Evolutionary conservation across 2,888 invertebrate species (phyloP).

Genomic region (Agapostemon virescens): DNA sequence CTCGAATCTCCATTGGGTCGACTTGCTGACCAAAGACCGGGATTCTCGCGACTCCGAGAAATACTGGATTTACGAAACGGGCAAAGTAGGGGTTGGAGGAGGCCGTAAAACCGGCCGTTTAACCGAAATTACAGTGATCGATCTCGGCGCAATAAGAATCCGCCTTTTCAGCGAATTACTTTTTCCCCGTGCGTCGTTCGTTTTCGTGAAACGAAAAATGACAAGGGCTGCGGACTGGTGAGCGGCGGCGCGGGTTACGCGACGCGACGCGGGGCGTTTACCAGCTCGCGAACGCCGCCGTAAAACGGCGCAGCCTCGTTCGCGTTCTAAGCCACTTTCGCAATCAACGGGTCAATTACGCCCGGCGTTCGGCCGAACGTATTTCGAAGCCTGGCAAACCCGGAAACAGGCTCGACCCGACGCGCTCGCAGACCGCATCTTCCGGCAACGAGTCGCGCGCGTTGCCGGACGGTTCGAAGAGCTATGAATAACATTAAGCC

Average conservation of each 20-base stretch:
- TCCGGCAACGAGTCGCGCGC: slow-evolving; percentile 43
- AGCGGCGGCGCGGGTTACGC: not conserved
- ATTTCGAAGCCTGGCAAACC: slow-evolving; percentile 27
- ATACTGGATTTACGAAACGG: slow-evolving; percentile 29
- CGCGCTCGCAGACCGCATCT: slow-evolving; percentile 35
- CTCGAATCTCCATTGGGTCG: not conserved
- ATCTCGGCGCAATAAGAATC: slow-evolving; percentile 53
- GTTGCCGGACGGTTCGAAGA: slow-evolving; percentile 32
- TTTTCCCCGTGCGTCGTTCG: slow-evolving; percentile 39
- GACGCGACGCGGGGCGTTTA: slow-evolving; percentile 22
- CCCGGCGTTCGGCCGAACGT: slow-evolving; percentile 31
- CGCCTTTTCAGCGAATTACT: slow-evolving; percentile 57
- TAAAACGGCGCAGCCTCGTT: slow-evolving; percentile 51
- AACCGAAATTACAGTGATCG: slow-evolving; percentile 57
- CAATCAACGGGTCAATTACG: slow-evolving; percentile 67
- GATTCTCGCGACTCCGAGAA: slow-evolving; percentile 34
- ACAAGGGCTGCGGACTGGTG: not conserved
- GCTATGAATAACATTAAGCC: slow-evolving; percentile 59
- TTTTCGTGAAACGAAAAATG: slow-evolving; percentile 24
- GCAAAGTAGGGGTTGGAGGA: not conserved
- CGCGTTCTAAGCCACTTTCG: slow-evolving; percentile 58
- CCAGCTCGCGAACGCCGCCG: slow-evolving; percentile 24
- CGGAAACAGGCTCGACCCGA: slow-evolving; percentile 51
- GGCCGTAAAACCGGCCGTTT: slow-evolving; percentile 50
- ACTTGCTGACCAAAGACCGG: not conserved